Evolutionary conservation across 2,797 vertebrate genomes (phyloP).

Genomic region (Chaetophractus vellerosus): DNA sequence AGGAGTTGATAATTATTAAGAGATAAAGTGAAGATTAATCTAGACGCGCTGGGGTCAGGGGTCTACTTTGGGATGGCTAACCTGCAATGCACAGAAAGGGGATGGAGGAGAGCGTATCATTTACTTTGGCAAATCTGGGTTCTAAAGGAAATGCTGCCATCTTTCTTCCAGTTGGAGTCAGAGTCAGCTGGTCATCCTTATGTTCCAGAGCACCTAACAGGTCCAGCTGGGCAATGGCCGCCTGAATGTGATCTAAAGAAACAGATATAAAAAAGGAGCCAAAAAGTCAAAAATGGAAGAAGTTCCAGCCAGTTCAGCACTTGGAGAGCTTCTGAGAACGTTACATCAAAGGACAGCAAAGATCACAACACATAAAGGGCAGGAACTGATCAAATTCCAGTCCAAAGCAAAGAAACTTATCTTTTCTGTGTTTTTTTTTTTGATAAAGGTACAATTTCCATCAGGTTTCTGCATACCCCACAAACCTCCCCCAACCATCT

Average conservation of each 20-base stretch:
- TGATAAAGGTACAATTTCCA: background rate
- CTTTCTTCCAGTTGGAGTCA: conserved; percentile 96
- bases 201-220: conserved; percentile 95
- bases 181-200: conserved; percentile 92
- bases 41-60: background rate
- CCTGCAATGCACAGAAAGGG: conserved; percentile 3
- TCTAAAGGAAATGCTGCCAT: conserved; percentile 98
- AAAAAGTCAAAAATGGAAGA: background rate
- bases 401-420: background rate
- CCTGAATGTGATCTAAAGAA: conserved; percentile 93
- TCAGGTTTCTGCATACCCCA: background rate
- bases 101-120: conserved; percentile 17
- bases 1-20: background rate
- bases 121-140: conserved; percentile 97
- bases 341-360: background rate
- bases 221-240: conserved; percentile 95
- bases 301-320: background rate
- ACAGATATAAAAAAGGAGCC: conserved; percentile 41
- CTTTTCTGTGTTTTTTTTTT: background rate
- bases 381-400: background rate
- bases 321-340: background rate
- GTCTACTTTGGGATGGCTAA: background rate
- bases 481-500: background rate
- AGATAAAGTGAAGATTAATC: background rate
- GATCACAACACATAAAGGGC: background rate